Base-by-base conservation (phyloP, 1,140 invertebrate genomes). In the Drosophila sp. region DNA sequence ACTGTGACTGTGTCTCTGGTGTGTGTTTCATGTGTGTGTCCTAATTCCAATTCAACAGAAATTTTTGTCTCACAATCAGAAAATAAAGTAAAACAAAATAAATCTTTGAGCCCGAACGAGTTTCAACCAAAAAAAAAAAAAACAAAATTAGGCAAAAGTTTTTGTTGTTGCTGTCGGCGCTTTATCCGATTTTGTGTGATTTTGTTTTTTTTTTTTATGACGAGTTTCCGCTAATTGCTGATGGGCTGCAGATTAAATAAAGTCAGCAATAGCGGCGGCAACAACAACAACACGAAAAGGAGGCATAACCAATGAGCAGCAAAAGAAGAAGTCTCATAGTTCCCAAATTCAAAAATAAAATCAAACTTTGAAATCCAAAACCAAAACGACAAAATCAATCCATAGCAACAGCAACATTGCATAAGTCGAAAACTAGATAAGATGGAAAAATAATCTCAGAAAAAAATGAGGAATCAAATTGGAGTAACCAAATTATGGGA, bases 11-110 rank as follows among this genome's bases (percentile, higher is more conserved):
- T 38, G 35, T 38, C 17, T 17, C 17, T 17, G 35, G 8, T 50
- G 44, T 82, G 80, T 74, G 72, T 80, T 86, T 76, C 78, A 82
- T 87, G 78, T 85, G 66, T 78, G 79, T 87, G 83, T 87, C 83
- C 83, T 87, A 87, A 87, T 87, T 87, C 84, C 83, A 89, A 89
- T 87, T 87, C 83, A 83, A 83, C 80, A 87, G 83, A 87, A 89
- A 87, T 87, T 83, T 84, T 82, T 80, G 84, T 87, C 83, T 84
- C 82, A 86, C 79, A 82, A 86, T 79, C 78, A 60, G 64, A 77
- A 72, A 76, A 61, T 72, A 71, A 79, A 83, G 80, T 84, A 81
- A 85, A 79, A 76, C 79, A 80, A 86, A 87, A 86, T 87, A 87
- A 87, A 86, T 86, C 82, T 86, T 83, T n/a, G 72, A 79, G 82